phyloP scores from a whole-genome alignment of 1,140 invertebrate genomes.

The Oncopeltus fasciatus region DNA sequence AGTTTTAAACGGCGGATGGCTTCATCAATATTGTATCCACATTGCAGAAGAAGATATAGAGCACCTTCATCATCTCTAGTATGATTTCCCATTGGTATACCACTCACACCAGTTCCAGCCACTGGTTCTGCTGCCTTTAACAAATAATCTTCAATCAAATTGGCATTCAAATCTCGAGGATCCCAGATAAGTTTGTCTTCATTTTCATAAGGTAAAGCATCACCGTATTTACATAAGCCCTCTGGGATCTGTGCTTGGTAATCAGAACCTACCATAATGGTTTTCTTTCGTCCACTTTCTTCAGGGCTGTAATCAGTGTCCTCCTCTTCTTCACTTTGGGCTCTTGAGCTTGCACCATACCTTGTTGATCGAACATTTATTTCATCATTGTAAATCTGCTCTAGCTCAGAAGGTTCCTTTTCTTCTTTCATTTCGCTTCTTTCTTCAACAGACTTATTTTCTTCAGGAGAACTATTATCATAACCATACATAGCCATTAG shows the following conservation, averaged over 20 bases:
- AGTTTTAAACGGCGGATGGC: constrained; percentile 71
- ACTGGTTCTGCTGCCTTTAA: constrained; percentile 45
- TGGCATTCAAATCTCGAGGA: constrained; percentile 56
- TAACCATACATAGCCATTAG: constrained; percentile 77
- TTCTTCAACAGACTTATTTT: constrained; percentile 29
- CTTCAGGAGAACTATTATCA: constrained; percentile 33
- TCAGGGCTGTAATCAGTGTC: constrained; percentile 61
- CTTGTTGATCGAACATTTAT: constrained; percentile 29
- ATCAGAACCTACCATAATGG: constrained; percentile 89
- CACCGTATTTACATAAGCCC: constrained; percentile 67
- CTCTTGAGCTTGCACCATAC: constrained; percentile 22
- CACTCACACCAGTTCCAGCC: constrained; percentile 36
- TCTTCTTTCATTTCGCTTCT: constrained; percentile 32
- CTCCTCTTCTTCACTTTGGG: constrained; percentile 49
- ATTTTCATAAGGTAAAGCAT: constrained; percentile 88
- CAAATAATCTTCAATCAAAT: constrained; percentile 68
- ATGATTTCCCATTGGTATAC: constrained; percentile 59
- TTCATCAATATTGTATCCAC: constrained; percentile 87
- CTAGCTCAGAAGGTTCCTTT: constrained; percentile 32
- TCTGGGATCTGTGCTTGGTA: constrained; percentile 89
- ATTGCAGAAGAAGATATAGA: constrained; percentile 78
- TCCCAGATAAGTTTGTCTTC: constrained; percentile 92
- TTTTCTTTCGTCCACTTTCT: constrained; percentile 49
- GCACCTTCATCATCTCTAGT: constrained; percentile 89
- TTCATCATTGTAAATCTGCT: constrained; percentile 37